Conservation (phyloP, 64 coral and sea anemone species). For the Montipora cactus region DNA sequence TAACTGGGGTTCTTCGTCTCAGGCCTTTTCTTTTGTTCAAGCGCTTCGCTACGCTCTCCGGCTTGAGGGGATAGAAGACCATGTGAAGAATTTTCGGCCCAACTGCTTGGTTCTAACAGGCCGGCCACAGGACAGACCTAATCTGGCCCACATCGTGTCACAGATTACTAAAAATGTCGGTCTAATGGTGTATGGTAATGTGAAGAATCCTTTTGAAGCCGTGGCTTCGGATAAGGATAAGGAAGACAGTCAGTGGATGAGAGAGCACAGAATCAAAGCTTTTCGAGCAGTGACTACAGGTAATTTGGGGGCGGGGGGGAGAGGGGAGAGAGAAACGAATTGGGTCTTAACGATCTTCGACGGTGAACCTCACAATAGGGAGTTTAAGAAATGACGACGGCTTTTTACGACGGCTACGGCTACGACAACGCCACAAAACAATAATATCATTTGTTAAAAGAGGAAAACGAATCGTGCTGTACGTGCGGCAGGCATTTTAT, state of each 20-base stretch:
- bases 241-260: slow-evolving; percentile 72
- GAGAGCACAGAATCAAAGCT: slow-evolving; percentile 81
- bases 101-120: slow-evolving; percentile 86
- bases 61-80: slow-evolving; percentile 79
- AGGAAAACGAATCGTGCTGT: too few relatives aligned
- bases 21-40: slow-evolving; percentile 79
- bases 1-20: slow-evolving; percentile 89
- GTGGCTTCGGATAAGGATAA: slow-evolving; percentile 55
- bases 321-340: too few relatives aligned
- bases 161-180: slow-evolving; percentile 90
- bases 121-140: slow-evolving; percentile 39
- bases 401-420: too few relatives aligned
- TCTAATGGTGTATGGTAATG: slow-evolving; percentile 84
- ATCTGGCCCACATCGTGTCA: slow-evolving; percentile 73
- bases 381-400: too few relatives aligned
- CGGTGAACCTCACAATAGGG: too few relatives aligned
- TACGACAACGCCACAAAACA: too few relatives aligned
- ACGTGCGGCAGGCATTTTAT: too few relatives aligned
- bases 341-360: too few relatives aligned
- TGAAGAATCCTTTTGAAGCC: slow-evolving; percentile 42
- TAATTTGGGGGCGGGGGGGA: not conserved
- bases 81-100: slow-evolving; percentile 96
- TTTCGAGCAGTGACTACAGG: slow-evolving; percentile 81
- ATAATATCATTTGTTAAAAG: too few relatives aligned
- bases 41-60: slow-evolving; percentile 65